Evolutionary conservation across 2,888 invertebrate species (phyloP).

Genomic region (Girardia tigrina): DNA sequence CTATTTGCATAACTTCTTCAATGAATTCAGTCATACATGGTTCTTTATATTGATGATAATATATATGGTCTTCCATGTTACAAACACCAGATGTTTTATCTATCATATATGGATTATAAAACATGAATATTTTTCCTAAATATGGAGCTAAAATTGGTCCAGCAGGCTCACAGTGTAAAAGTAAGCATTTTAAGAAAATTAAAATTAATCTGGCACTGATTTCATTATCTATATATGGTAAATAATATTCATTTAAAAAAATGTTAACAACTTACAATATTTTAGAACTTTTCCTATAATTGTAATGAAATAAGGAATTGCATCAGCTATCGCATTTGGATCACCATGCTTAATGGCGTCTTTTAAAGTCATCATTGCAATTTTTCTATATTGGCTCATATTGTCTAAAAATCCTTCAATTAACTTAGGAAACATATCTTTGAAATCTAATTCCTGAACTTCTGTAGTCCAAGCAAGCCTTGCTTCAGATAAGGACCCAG

Average conservation of each 20-base stretch:
- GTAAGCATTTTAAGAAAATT: neutral
- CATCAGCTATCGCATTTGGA: neutral
- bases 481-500: neutral
- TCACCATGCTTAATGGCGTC: neutral
- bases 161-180: neutral
- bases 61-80: slow-evolving; percentile 9
- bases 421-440: slow-evolving; percentile 1
- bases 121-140: slow-evolving; percentile 10
- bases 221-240: neutral
- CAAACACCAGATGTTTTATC: neutral
- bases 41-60: slow-evolving; percentile 14
- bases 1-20: neutral
- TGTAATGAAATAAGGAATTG: slow-evolving; percentile 14
- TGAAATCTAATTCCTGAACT: slow-evolving; percentile 9
- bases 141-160: neutral
- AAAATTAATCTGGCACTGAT: neutral
- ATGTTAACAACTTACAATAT: neutral
- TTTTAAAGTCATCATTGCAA: neutral
- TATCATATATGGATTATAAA: neutral
- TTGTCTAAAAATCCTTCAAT: slow-evolving; percentile 3
- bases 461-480: neutral
- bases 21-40: neutral
- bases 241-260: neutral
- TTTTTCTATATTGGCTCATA: neutral
- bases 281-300: neutral